A percentile compares a stretch with the other conserved stretches of the same genome.
Conservation (phyloP, 2,888 invertebrate genomes). For the Lysandra bellargus region DNA sequence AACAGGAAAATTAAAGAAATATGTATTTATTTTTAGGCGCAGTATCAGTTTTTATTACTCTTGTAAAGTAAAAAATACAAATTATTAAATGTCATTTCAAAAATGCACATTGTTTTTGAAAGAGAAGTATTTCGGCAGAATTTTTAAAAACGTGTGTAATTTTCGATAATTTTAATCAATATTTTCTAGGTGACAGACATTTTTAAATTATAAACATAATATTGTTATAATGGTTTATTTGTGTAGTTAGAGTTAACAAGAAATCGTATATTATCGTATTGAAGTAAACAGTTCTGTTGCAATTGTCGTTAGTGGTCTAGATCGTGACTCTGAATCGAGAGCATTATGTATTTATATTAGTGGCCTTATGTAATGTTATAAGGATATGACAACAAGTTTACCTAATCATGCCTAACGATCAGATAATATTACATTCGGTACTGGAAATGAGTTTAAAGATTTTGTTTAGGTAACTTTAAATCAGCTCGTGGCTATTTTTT, state of each 20-base stretch:
- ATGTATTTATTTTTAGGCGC: neutral
- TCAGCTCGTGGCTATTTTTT: too few species aligned
- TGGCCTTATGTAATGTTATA: neutral
- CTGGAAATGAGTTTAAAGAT: too few species aligned
- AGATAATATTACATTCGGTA: too few species aligned
- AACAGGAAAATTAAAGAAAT: neutral
- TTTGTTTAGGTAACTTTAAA: too few species aligned
- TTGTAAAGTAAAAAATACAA: neutral
- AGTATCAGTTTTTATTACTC: neutral
- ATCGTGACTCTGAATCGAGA: constrained; percentile 27
- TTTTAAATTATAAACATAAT: neutral
- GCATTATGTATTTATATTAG: constrained; percentile 12
- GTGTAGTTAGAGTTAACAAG: neutral
- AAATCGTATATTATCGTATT: neutral
- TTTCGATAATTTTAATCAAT: too few species aligned
- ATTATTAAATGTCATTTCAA: neutral
- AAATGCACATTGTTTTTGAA: neutral
- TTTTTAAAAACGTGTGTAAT: too few species aligned
- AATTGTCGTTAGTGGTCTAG: constrained; percentile 18
- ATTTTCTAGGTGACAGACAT: too few species aligned
- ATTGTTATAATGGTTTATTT: neutral
- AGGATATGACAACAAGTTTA: neutral
- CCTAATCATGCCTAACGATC: neutral
- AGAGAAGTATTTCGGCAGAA: neutral
- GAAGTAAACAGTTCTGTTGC: neutral